Evolutionary conservation across 2,113 vertebrate genomes (phyloP), one percentile per base, ranked within the genome.

Genomic region (Coptodon rendalli): DNA sequence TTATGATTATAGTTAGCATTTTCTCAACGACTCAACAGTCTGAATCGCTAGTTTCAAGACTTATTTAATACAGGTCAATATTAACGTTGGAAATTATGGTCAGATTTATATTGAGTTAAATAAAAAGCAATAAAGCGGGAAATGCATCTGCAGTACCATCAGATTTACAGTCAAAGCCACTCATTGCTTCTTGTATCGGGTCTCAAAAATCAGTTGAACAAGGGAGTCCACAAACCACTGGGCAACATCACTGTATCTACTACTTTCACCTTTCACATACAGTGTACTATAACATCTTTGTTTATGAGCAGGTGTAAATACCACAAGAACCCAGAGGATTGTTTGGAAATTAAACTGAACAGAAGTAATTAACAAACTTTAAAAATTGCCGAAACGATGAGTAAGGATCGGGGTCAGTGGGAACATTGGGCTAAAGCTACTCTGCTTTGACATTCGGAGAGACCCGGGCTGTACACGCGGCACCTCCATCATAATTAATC

Each of bases 401-500:
- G 80, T 45, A 59, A 73, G 81, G 56, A 43, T 50, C 8, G 83
- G 80, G 83, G 83, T 31, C 71, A 73, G 84, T 56, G 84, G 53
- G 31, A 76, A 59, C 56, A 29, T 48, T 86, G 80, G 78, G 89
- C 88, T 89, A 93, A 91, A 94, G 92, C 91, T 93, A 53, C 40
- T 88, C 86, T 38, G 86, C 88, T 90, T 57, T 94, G 94, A 91
- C 94, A 90, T 93, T 94, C 85, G 63, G 36, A 82, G 83, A 84
- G 87, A 91, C 89, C 71, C 4, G 71, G 86, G 34, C 86, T 87
- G 87, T 45, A 81, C 87, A 80, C 76, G 38, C 83, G n/a, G 87
- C 50, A 17, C 82, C 87, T 93, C 94, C 92, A 87, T 95, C 94
- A 93, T 93, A 93, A 95, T 95, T 94, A 94, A 95, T 96, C 93